Evolutionary conservation across 2,888 invertebrate genomes (phyloP).

Genomic region (Nomada fucata): DNA sequence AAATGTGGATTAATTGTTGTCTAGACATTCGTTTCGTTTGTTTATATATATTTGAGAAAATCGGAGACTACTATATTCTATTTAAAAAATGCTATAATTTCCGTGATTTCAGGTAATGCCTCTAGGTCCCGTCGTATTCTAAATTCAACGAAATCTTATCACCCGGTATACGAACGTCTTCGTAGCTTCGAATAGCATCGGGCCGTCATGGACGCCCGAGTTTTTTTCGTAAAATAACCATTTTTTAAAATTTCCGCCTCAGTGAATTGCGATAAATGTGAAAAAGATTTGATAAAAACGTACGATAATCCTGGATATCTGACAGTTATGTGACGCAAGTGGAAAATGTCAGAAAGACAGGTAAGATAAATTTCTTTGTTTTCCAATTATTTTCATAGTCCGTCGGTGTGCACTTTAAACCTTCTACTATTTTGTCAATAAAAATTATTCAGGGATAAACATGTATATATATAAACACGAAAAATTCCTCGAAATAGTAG

Average conservation of each 20-base stretch:
- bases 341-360: conserved; percentile 51
- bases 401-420: neutral
- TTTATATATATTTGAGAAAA: neutral
- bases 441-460: neutral
- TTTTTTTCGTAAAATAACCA: conserved; percentile 43
- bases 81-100: conserved; percentile 2
- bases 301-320: conserved; percentile 16
- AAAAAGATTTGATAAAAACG: conserved; percentile 16
- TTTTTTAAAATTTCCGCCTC: conserved; percentile 13
- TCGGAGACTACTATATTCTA: neutral
- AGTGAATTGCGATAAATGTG: conserved; percentile 28
- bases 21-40: neutral
- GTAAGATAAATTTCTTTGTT: conserved; percentile 37
- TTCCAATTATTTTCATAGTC: conserved; percentile 9
- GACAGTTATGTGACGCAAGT: conserved; percentile 52
- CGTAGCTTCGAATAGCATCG: conserved; percentile 48
- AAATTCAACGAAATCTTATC: conserved; percentile 22
- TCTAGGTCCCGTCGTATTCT: conserved; percentile 13
- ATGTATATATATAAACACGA: neutral
- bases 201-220: conserved; percentile 56
- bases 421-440: conserved; percentile 1
- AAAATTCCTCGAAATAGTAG: conserved; percentile 11
- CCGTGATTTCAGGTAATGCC: conserved; percentile 38
- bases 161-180: conserved; percentile 55
- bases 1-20: neutral